These are phyloP conservation scores for Homalodisca vitripennis DNA, from an alignment of 1,140 invertebrate genomes.

Conservation along the genomic window DNA sequence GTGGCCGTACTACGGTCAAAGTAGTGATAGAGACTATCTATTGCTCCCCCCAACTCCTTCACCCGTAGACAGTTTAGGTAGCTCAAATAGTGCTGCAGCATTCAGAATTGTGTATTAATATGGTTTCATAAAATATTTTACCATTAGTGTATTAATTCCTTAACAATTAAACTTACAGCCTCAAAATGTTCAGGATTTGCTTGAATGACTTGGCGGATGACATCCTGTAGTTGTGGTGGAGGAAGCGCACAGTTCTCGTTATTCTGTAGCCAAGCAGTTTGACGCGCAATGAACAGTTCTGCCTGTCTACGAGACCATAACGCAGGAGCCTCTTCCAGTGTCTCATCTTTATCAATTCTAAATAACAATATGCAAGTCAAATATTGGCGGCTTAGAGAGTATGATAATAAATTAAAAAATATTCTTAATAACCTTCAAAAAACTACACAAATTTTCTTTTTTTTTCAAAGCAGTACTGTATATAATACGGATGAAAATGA, in stretches of 20 bases:
- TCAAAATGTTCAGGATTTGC: constrained; percentile 81
- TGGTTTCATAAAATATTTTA: background rate
- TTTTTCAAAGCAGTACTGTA: background rate
- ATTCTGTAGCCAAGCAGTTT: constrained; percentile 75
- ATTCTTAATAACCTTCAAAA: background rate
- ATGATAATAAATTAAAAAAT: background rate
- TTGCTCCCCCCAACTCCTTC: constrained; percentile 82
- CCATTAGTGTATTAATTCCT: background rate
- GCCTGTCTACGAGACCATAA: constrained; percentile 83
- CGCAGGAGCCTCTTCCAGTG: constrained; percentile 36
- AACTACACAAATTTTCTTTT: background rate
- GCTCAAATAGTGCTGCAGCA: constrained; percentile 82
- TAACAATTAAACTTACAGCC: constrained; percentile 64
- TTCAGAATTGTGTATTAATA: constrained; percentile 9
- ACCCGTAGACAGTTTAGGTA: constrained; percentile 86
- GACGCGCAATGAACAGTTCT: constrained; percentile 81
- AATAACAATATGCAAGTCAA: constrained; percentile 28
- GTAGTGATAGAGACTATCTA: constrained; percentile 81
- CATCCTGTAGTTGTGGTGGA: constrained; percentile 72
- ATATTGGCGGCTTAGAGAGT: background rate
- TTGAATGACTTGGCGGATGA: constrained; percentile 72
- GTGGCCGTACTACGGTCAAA: constrained; percentile 69
- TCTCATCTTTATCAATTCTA: constrained; percentile 31
- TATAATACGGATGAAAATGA: no score
- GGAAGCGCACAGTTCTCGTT: constrained; percentile 76